A percentile compares a stretch with the other conserved stretches of the same genome.
Evolutionary conservation across 2,113 vertebrate species (phyloP).

Genomic region (Tricholaema leucomelas): DNA sequence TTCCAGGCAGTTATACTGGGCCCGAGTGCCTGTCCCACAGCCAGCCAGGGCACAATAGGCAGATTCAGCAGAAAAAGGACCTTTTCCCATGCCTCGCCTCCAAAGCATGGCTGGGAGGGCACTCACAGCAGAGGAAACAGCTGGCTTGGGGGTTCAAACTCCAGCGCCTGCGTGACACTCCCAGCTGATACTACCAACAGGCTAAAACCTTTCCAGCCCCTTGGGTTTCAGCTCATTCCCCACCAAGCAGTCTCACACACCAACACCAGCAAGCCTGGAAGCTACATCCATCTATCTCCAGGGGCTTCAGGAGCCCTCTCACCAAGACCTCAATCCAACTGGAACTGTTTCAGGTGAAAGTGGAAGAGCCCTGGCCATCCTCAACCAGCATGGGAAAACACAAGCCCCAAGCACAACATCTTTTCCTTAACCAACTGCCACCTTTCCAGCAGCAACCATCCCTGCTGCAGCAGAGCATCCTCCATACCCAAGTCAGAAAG

Average conservation of each 20-base stretch:
- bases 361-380: not conserved
- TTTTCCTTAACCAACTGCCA: not conserved
- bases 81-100: not conserved
- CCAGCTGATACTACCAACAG: not conserved
- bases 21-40: rapidly evolving
- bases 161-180: not conserved
- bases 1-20: not conserved
- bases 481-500: not conserved
- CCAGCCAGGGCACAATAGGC: rapidly evolving
- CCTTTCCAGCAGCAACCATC: not conserved
- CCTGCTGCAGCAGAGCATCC: not conserved
- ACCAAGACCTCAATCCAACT: not conserved
- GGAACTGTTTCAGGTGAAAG: not conserved
- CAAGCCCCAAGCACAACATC: rapidly evolving
- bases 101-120: not conserved
- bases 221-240: not conserved
- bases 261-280: not conserved
- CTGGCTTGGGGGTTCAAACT: not conserved
- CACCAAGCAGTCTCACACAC: not conserved
- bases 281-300: not conserved
- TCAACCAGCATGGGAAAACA: not conserved
- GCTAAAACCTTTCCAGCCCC: not conserved
- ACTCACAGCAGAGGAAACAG: rapidly evolving
- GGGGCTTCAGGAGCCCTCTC: not conserved
- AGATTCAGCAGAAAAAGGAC: not conserved